A percentile compares a stretch with the other conserved stretches of the same genome.
These are phyloP conservation scores for Vanessa atalanta DNA, from an alignment of 1,140 invertebrate species.

Conservation along the genomic window DNA sequence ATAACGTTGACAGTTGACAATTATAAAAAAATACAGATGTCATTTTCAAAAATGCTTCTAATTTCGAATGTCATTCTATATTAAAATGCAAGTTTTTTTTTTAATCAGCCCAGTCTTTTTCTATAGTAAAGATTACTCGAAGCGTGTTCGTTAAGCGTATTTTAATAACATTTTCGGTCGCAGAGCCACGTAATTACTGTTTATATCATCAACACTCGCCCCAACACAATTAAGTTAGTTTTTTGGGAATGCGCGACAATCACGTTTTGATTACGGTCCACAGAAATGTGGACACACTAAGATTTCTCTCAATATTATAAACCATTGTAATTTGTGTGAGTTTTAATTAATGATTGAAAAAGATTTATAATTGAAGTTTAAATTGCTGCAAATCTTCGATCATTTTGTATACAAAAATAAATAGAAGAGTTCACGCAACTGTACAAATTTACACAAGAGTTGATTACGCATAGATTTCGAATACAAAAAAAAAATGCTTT, in stretches of 20 bases:
- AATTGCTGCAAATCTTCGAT: background rate
- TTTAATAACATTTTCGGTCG: slow-evolving; percentile 77
- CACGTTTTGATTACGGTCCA: slow-evolving; percentile 74
- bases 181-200: slow-evolving; percentile 73
- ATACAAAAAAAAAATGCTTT: background rate
- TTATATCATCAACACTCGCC: slow-evolving; percentile 75
- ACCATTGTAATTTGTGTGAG: slow-evolving; percentile 3
- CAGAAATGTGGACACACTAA: slow-evolving; percentile 62
- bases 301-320: slow-evolving; percentile 30
- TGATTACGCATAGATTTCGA: background rate
- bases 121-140: slow-evolving; percentile 36
- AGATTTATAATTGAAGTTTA: too few relatives aligned
- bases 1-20: background rate
- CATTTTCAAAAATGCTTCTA: slow-evolving; percentile 24
- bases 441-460: background rate
- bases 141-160: slow-evolving; percentile 70
- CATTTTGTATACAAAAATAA: background rate
- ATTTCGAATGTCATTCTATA: slow-evolving; percentile 37
- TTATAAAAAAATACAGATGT: slow-evolving; percentile 14
- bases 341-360: background rate
- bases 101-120: slow-evolving; percentile 15
- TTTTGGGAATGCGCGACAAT: slow-evolving; percentile 76
- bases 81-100: slow-evolving; percentile 29
- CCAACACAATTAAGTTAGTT: slow-evolving; percentile 74
- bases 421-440: too few relatives aligned